Evolutionary conservation across 1,140 invertebrate genomes (phyloP).

Genomic region (Hylaeus volcanicus): DNA sequence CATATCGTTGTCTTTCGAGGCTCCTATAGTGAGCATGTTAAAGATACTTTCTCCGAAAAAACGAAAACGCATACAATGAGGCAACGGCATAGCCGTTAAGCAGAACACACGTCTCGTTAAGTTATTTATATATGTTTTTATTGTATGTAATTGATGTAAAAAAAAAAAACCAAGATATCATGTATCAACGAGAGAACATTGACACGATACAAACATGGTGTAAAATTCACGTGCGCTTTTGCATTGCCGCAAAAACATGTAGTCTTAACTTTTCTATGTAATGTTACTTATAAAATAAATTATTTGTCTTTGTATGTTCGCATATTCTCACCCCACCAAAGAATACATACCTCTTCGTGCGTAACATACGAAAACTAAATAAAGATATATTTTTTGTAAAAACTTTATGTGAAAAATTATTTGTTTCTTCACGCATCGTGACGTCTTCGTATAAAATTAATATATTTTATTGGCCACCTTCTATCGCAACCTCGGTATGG

Average conservation of each 20-base stretch:
- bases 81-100: conserved; percentile 16
- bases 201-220: conserved; percentile 19
- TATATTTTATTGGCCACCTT: conserved; percentile 80
- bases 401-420: conserved; percentile 12
- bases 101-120: conserved; percentile 22
- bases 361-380: conserved; percentile 50
- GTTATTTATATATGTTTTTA: conserved; percentile 59
- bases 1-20: conserved; percentile 90
- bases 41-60: conserved; percentile 88
- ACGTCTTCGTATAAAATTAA: background rate
- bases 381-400: conserved; percentile 12
- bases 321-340: background rate
- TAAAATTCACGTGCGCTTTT: conserved; percentile 28
- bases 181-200: conserved; percentile 17
- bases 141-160: conserved; percentile 34
- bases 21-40: conserved; percentile 91
- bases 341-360: conserved; percentile 22
- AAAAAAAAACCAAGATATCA: background rate
- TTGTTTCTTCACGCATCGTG: background rate
- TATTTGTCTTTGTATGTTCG: conserved; percentile 67
- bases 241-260: conserved; percentile 33
- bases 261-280: conserved; percentile 42
- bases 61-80: conserved; percentile 79
- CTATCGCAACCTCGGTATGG: conserved; percentile 86
- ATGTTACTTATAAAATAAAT: conserved; percentile 69